Percentiles rank a stretch among this genome's conserved stretches.
Conservation (phyloP, 2,113 vertebrate genomes). For the Cyprinodon variegatus region DNA sequence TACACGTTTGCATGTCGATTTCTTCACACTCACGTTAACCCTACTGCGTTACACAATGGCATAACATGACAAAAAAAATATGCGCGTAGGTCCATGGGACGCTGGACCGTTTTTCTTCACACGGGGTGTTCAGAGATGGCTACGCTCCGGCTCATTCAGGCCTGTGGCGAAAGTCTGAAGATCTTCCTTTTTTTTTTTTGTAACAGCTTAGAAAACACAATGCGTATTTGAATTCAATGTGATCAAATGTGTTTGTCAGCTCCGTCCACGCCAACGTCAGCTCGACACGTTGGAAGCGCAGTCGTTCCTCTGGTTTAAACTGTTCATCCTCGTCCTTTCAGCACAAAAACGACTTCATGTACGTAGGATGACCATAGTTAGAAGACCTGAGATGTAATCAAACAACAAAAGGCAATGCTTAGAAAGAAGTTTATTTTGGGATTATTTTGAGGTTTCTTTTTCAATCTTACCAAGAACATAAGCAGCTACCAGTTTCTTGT, state of each 20-base stretch:
- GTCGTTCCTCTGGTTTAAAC: slow-evolving; percentile 27
- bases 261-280: slow-evolving; percentile 14
- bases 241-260: slow-evolving; percentile 39
- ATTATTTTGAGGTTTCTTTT: not conserved
- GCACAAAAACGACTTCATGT: slow-evolving; percentile 71
- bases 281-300: slow-evolving; percentile 15
- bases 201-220: slow-evolving; percentile 42
- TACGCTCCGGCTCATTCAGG: slow-evolving; percentile 12
- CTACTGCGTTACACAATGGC: slow-evolving; percentile 49
- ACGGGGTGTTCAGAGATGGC: slow-evolving; percentile 21
- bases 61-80: slow-evolving; percentile 51
- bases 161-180: not conserved
- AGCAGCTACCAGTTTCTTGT: slow-evolving; percentile 99
- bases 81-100: slow-evolving; percentile 39
- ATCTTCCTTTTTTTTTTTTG: slow-evolving; percentile 21
- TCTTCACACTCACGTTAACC: slow-evolving; percentile 42
- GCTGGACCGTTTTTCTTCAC: slow-evolving; percentile 50
- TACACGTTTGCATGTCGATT: slow-evolving; percentile 50
- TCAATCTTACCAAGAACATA: slow-evolving; percentile 92
- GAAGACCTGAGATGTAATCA: slow-evolving; percentile 86
- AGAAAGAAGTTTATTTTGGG: not conserved
- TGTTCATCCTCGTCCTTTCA: slow-evolving; percentile 23
- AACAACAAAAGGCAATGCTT: not conserved
- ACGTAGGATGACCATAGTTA: slow-evolving; percentile 96
- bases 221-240: slow-evolving; percentile 33